Evolutionary conservation across 2,888 invertebrate species (phyloP), one percentile per base, ranked within the genome.

Genomic region (Drosophila sordidapex): DNA sequence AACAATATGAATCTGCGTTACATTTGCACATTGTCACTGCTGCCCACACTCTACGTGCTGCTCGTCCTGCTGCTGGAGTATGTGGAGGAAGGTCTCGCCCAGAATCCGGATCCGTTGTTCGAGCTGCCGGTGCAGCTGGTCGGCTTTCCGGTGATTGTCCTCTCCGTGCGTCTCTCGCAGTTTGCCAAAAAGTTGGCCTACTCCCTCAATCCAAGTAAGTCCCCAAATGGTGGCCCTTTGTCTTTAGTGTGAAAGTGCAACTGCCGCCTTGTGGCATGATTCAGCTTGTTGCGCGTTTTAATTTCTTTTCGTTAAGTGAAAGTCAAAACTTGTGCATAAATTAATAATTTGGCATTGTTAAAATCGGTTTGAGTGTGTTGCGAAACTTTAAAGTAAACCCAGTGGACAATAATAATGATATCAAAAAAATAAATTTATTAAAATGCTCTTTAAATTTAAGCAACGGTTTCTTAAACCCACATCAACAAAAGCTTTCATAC

Each of bases 131-230:
- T 97, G n/a, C 97, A 97, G 90, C 93, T 97, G 65, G 94, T 97
- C 46, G 97, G 97, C 33, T 97, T 97, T 90, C 97, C 97, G 0
- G 95, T 97, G 72, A 97, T 97, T 81, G 95, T 97, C 59, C 93
- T 96, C 10, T 96, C 96, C 35, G 97, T 97, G 15, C 94, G 96
- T 80, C 93, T 97, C 62, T 95, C 96, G 1, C 97, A 97, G 93
- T 97, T 97, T 91, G 95, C 97, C 74, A 97, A 97, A 93, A 97
- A 97, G 92, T 93, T 97, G 70, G 95, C 96, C 1, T 97, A 97
- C 93, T 96, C 97, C 2, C 93, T 97, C 40, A 97, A 95, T 94
- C 97, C 97, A 93, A 95, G 97, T 97, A 89, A 91, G 92, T 61
- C 25, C 46, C 15, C 46, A 46, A 25, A 13, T 38, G 29, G 4